Base-by-base conservation (phyloP, 2,888 invertebrate genomes). In the Tromatobia lineatoria region DNA sequence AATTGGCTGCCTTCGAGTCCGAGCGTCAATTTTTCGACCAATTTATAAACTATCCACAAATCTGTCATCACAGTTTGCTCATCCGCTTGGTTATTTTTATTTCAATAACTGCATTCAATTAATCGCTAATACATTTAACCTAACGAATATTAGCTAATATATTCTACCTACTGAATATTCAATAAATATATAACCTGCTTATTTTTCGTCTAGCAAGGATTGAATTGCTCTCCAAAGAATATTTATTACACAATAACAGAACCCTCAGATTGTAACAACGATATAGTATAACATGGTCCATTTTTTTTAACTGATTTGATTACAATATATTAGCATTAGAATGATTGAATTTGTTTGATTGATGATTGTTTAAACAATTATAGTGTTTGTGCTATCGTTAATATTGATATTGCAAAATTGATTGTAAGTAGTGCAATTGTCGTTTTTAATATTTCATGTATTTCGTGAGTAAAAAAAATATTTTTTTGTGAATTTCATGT, bases 21-120 rank as follows among this genome's bases (percentile, higher is more conserved):
- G 34, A 64, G 69, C 71, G 25, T 77, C 67, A 61, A 54, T 52
- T 70, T 74, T 57, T 57, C 42, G 69, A 76, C n/a, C 64, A 18
- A n/a, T 59, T 75, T 80, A 59, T 45, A 45, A 45, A 61, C 50
- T 20, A 25, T 57, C 64, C 42, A 57, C 38, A 38, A 23, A n/a
- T 57, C 69, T 11, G 52, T 82, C 79, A 59, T 67, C 81, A 76
- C 75, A 42, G 79, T 85, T 82, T 75, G 71, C 79, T 70, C 57
- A 75, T 69, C 59, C 23, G 29, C 57, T 34, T 52, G 69, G 13
- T 45, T 64, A 50, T n/a, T 67, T 42, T 50, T n/a, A 20, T 64
- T 11, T 0, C 13, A 59, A 66, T 34, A 69, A 78, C 23, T 50
- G 50, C 34, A 57, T 54, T 34, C 18, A 7, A 76, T 76, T 67